Evolutionary conservation across 1,140 invertebrate genomes (phyloP).

Genomic region (Conus betulinus): DNA sequence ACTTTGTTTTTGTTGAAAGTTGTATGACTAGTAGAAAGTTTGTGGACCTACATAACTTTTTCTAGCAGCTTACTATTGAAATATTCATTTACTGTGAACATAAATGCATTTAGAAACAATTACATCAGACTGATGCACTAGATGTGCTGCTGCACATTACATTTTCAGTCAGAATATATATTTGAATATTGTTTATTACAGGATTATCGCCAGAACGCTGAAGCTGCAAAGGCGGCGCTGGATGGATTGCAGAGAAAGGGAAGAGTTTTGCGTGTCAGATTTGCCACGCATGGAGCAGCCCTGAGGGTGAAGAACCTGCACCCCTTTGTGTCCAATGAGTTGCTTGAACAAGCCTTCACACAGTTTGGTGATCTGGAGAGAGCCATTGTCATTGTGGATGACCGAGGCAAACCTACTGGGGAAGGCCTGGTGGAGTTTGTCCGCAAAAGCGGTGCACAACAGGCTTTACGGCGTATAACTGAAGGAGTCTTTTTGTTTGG

Average conservation of each 20-base stretch:
- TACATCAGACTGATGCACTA: too few relatives aligned
- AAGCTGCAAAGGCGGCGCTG: constrained; percentile 95
- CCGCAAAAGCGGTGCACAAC: constrained; percentile 89
- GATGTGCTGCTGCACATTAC: too few relatives aligned
- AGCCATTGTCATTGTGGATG: constrained; percentile 96
- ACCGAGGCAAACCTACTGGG: constrained; percentile 93
- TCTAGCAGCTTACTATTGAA: too few relatives aligned
- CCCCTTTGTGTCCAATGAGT: constrained; percentile 95
- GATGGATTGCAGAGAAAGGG: constrained; percentile 93
- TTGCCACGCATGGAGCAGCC: constrained; percentile 95
- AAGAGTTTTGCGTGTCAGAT: constrained; percentile 91
- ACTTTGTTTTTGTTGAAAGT: too few relatives aligned
- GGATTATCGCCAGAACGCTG: constrained; percentile 96
- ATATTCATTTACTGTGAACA: too few relatives aligned
- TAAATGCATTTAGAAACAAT: too few relatives aligned
- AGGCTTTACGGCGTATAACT: constrained; percentile 90
- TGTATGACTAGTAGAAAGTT: too few relatives aligned
- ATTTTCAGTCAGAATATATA: too few relatives aligned
- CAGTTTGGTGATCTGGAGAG: constrained; percentile 95
- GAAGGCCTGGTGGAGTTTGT: constrained; percentile 98
- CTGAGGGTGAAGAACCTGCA: constrained; percentile 95
- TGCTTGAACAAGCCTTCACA: constrained; percentile 93
- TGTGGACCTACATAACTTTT: too few relatives aligned
- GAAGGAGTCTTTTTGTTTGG: constrained; percentile 97
- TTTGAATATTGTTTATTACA: constrained; percentile 71